These are phyloP conservation scores for Pardosa pseudoannulata DNA, from an alignment of 2,888 invertebrate genomes.

Conservation along the genomic window DNA sequence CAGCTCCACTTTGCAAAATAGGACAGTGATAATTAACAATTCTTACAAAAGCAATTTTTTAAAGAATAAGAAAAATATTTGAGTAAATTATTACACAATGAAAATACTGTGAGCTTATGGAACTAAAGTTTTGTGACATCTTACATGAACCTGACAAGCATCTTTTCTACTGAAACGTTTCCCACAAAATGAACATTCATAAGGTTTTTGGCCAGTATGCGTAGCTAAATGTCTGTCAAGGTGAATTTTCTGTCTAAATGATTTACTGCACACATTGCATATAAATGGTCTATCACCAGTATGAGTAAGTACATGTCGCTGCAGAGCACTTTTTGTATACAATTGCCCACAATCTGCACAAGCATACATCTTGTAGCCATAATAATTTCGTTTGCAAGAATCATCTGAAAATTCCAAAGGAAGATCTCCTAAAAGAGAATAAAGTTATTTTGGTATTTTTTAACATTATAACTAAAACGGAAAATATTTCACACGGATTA, in stretches of 20 bases:
- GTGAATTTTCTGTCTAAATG: conserved; percentile 15
- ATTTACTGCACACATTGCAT: conserved; percentile 12
- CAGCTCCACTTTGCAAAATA: too few species aligned
- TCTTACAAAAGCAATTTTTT: too few species aligned
- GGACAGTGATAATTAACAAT: too few species aligned
- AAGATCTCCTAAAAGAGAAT: neutral
- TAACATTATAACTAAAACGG: too few species aligned
- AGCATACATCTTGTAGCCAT: neutral
- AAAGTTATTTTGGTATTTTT: too few species aligned
- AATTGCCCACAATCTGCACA: conserved; percentile 11
- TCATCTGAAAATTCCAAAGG: neutral
- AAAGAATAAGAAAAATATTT: too few species aligned
- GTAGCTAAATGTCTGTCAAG: neutral
- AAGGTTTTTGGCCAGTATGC: conserved; percentile 16
- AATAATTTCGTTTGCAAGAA: neutral
- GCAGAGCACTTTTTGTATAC: conserved; percentile 5
- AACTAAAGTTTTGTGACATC: neutral
- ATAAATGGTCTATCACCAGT: conserved; percentile 4
- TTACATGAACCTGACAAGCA: neutral
- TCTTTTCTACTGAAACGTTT: conserved; percentile 12
- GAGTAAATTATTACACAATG: too few species aligned
- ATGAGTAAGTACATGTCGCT: neutral
- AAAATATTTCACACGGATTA: too few species aligned
- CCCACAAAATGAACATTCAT: conserved; percentile 18
- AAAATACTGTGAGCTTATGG: too few species aligned